These are phyloP conservation scores for Sebastes cheni DNA, from an alignment of 2,797 vertebrate genomes.

Conservation along the genomic window DNA sequence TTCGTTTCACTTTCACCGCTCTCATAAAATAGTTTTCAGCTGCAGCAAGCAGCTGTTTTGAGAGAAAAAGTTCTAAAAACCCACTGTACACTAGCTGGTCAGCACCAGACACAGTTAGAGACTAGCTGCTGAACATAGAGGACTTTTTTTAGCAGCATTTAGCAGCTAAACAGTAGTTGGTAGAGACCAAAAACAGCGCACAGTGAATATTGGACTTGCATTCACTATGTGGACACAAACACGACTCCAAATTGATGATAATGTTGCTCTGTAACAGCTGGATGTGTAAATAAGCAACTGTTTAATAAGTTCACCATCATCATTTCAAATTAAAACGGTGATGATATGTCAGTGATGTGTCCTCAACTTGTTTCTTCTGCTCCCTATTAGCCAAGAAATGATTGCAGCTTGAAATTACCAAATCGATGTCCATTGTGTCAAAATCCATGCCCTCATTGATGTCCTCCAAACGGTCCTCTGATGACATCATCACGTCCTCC, in stretches of 20 bases:
- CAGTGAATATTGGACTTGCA: neutral
- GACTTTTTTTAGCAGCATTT: neutral
- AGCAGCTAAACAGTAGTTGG: neutral
- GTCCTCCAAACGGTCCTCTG: slow-evolving; percentile 95
- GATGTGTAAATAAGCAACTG: neutral
- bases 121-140: neutral
- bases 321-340: neutral
- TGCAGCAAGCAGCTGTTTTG: neutral
- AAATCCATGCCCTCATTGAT: slow-evolving; percentile 98
- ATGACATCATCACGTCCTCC: slow-evolving; percentile 99
- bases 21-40: neutral
- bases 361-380: neutral
- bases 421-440: slow-evolving; percentile 97
- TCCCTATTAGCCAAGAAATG: neutral
- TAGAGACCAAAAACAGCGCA: neutral
- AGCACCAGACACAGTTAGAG: neutral
- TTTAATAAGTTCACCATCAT: neutral
- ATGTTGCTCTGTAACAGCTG: neutral
- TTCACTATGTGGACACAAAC: neutral
- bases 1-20: neutral
- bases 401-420: slow-evolving; percentile 80
- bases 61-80: neutral
- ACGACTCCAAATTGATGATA: neutral
- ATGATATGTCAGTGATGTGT: too few species aligned
- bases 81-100: neutral